phyloP scores from a whole-genome alignment of 2,888 invertebrate genomes.

The Chloromyia formosa region DNA sequence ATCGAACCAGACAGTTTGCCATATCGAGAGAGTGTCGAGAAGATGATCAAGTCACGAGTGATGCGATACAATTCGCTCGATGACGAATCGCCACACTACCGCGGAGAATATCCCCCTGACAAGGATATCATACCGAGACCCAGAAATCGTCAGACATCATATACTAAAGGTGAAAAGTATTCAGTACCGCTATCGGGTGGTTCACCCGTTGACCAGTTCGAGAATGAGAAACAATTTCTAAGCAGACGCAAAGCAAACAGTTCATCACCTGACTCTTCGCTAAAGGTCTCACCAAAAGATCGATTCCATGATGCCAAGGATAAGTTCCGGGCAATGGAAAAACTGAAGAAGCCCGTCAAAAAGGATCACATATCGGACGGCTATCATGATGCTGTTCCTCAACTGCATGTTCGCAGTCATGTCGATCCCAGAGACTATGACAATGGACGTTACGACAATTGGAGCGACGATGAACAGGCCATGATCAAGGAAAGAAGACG shows the following conservation, averaged over 20 bases:
- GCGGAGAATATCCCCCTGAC: slow-evolving; percentile 27
- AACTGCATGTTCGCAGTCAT: slow-evolving; percentile 54
- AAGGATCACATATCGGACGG: not conserved
- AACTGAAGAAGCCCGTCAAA: slow-evolving; percentile 36
- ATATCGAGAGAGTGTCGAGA: slow-evolving; percentile 63
- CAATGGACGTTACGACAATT: slow-evolving; percentile 56
- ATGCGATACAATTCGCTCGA: slow-evolving; percentile 62
- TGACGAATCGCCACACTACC: slow-evolving; percentile 18
- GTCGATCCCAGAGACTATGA: slow-evolving; percentile 53
- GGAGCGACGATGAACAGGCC: slow-evolving; percentile 60
- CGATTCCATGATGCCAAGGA: slow-evolving; percentile 87
- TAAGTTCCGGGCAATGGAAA: slow-evolving; percentile 81
- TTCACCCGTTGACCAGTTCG: slow-evolving; percentile 51
- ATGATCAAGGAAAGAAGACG: slow-evolving; percentile 43
- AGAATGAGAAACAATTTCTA: slow-evolving; percentile 51
- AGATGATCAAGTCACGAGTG: slow-evolving; percentile 63
- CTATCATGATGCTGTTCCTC: slow-evolving; percentile 48
- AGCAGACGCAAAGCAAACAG: slow-evolving; percentile 49
- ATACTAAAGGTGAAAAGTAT: slow-evolving; percentile 31
- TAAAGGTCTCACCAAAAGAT: slow-evolving; percentile 73
- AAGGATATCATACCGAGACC: slow-evolving; percentile 24
- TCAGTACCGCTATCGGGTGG: slow-evolving; percentile 35
- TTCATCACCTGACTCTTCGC: slow-evolving; percentile 46
- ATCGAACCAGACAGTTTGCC: slow-evolving; percentile 63
- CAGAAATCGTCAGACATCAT: not conserved